Percentiles rank a stretch among this genome's conserved stretches.
These are phyloP conservation scores for Acromyrmex charruanus DNA, from an alignment of 1,140 invertebrate species.

Conservation along the genomic window DNA sequence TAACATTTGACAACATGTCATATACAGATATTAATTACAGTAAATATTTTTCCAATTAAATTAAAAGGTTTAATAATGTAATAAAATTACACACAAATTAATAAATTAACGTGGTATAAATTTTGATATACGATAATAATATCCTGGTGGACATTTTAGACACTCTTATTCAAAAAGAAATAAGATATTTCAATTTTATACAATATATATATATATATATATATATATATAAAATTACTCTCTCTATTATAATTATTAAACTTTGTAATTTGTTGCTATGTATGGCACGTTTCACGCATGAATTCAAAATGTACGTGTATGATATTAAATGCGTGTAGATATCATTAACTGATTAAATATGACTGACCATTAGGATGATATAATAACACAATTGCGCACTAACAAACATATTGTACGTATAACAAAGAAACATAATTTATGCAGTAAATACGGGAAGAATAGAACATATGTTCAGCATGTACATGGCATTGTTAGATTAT, in stretches of 20 bases:
- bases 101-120: background rate
- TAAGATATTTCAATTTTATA: background rate
- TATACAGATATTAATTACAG: slow-evolving; percentile 10
- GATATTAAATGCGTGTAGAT: background rate
- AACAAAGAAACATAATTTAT: slow-evolving; percentile 37
- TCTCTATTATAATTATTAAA: slow-evolving; percentile 22
- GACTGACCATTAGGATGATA: slow-evolving; percentile 16
- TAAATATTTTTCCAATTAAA: background rate
- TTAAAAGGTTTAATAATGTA: background rate
- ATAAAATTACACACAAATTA: background rate
- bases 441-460: background rate
- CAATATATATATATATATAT: background rate
- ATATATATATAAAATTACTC: background rate
- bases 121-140: background rate
- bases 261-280: background rate
- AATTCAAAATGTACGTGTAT: background rate
- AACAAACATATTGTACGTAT: slow-evolving; percentile 12
- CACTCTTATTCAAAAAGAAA: background rate
- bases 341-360: slow-evolving; percentile 49
- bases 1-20: background rate
- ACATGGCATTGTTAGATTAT: background rate
- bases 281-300: background rate
- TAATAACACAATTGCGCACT: slow-evolving; percentile 10
- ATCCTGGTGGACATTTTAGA: background rate
- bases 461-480: background rate